Conservation (phyloP, 1,140 invertebrate genomes). For the Littorina saxatilis region DNA sequence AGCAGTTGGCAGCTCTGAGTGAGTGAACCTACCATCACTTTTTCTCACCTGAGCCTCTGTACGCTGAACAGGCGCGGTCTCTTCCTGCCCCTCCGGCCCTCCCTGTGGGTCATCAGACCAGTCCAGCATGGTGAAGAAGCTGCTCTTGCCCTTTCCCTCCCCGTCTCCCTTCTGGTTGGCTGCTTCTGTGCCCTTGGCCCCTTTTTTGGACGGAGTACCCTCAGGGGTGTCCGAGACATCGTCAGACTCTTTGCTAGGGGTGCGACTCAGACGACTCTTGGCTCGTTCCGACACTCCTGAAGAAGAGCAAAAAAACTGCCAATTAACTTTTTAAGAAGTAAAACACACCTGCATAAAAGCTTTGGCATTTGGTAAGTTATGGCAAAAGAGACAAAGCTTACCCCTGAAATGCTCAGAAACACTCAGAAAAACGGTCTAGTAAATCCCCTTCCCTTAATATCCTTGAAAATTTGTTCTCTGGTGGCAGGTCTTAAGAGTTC, state of each 20-base stretch:
- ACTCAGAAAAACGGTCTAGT: too few relatives aligned
- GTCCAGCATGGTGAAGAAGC: constrained; percentile 66
- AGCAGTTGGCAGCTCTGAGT: too few relatives aligned
- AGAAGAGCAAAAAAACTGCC: background rate
- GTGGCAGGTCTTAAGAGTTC: too few relatives aligned
- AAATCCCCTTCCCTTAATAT: too few relatives aligned
- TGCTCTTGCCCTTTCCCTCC: constrained; percentile 31
- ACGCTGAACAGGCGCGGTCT: constrained; percentile 15
- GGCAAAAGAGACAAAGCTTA: too few relatives aligned
- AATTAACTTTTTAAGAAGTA: too few relatives aligned
- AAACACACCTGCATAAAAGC: too few relatives aligned
- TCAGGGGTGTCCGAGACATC: constrained; percentile 54
- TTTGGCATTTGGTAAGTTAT: too few relatives aligned
- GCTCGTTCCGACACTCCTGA: constrained; percentile 68
- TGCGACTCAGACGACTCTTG: constrained; percentile 54
- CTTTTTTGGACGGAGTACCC: background rate
- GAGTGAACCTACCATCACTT: too few relatives aligned
- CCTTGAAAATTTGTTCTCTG: too few relatives aligned
- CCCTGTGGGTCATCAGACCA: constrained; percentile 50
- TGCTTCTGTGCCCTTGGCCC: background rate
- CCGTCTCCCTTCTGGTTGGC: background rate
- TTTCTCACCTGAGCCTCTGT: constrained; percentile 33
- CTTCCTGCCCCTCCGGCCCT: constrained; percentile 20
- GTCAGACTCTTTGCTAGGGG: constrained; percentile 64
- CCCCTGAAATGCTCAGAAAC: too few relatives aligned